Conservation (phyloP, 2,113 vertebrate species). For the Onychostoma macrolepis region DNA sequence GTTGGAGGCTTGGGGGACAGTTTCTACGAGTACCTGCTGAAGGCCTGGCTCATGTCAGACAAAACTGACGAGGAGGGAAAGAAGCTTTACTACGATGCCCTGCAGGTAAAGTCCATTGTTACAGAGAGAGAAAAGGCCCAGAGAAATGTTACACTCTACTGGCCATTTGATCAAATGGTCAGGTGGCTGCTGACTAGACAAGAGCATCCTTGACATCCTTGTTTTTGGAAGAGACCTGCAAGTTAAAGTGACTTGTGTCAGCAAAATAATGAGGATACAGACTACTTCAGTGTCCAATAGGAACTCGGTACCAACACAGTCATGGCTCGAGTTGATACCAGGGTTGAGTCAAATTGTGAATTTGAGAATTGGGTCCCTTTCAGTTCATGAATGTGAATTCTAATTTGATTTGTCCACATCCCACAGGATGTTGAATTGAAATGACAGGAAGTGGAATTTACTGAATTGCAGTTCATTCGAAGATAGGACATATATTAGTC, state of each 20-base stretch:
- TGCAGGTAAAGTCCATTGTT: conserved; percentile 82
- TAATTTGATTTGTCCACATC: no score
- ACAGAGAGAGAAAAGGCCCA: conserved; percentile 1
- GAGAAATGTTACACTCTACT: conserved; percentile 7
- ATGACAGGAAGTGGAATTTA: no score
- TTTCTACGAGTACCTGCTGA: conserved; percentile 98
- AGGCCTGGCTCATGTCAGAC: conserved; percentile 98
- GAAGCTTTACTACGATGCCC: conserved; percentile 94
- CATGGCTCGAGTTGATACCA: neutral
- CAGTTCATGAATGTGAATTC: no score
- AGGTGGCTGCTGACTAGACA: neutral
- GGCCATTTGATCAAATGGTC: neutral
- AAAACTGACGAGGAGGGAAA: conserved; percentile 92
- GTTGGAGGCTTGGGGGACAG: conserved; percentile 96
- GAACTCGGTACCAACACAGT: neutral
- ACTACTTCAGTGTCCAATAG: neutral
- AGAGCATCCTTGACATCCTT: neutral
- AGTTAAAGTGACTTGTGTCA: neutral
- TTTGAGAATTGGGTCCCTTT: no score
- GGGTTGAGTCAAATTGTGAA: neutral
- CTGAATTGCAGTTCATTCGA: no score
- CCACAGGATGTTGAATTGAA: no score
- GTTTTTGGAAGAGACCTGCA: neutral
- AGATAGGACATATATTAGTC: no score
- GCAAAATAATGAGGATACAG: neutral